Evolutionary conservation across 2,888 invertebrate genomes (phyloP), one percentile per base, ranked within the genome.

Genomic region (Hyposoter dolosus): DNA sequence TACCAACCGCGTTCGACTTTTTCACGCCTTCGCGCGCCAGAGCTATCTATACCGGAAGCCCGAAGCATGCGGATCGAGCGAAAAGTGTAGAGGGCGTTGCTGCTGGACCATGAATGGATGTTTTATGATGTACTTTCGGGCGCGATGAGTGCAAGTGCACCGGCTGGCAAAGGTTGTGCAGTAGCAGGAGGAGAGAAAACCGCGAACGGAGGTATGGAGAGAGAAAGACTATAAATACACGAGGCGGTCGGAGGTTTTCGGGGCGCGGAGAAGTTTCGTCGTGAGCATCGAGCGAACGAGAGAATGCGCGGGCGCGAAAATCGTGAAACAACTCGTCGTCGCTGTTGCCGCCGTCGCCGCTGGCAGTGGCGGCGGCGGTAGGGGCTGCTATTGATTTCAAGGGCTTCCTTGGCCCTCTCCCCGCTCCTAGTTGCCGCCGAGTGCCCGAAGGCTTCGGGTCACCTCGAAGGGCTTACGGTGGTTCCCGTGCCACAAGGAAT

Each of bases 311-410:
- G 35, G 85, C 77, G 83, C 82, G 69, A 82, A 82, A 77, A 66
- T 69, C 72, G 65, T 60, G 45, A 56, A 68, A 60, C 60, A 53
- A 71, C 40, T 40, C 40, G 40, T 40, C 10, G 40, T 1, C 40
- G 80, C 65, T 88, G 77, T 65, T 90, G 89, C 90, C 89, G 35
- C 3, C 5, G 91, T 90, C 94, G 91, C 90, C 90, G 92, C 91
- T 90, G 92, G 92, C 92, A 90, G 93, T 92, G 92, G 93, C 91
- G 92, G 68, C 68, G 15, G 91, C 93, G 91, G 92, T 40, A 40
- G 40, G 40, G 40, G 40, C 10, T 15, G 93, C 93, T 94, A 93
- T 93, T 94, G 93, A 93, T 93, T 93, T 93, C 93, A 93, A 93
- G 93, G 93, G 93, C 92, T 93, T 93, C 93, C 93, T 93, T 93